Evolutionary conservation across 1,140 invertebrate species (phyloP).

Genomic region (Eurosta solidaginis): DNA sequence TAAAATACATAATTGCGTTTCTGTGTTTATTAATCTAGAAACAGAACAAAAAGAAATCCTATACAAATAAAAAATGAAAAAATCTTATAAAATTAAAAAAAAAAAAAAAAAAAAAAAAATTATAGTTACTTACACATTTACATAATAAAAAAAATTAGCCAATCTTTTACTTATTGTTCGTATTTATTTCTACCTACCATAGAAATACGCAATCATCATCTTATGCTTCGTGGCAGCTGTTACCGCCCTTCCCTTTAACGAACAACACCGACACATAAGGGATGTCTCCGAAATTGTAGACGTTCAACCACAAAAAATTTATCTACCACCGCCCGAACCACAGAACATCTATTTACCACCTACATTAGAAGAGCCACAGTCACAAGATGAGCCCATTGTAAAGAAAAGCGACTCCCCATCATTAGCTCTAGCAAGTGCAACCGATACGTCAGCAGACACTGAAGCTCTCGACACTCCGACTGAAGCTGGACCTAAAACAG

Average conservation of each 20-base stretch:
- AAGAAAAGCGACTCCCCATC: background rate
- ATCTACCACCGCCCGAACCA: slow-evolving; percentile 43
- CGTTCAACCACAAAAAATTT: slow-evolving; percentile 40
- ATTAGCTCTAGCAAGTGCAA: background rate
- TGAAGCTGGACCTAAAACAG: slow-evolving; percentile 31
- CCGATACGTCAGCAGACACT: slow-evolving; percentile 47
- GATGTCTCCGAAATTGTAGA: slow-evolving; percentile 49
- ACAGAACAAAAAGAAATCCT: no score
- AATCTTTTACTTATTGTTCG: background rate
- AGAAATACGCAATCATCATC: slow-evolving; percentile 53
- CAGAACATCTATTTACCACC: slow-evolving; percentile 12
- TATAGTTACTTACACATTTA: no score
- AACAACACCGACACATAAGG: slow-evolving; percentile 43
- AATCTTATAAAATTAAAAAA: no score
- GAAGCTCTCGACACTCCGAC: slow-evolving; percentile 38
- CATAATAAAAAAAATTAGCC: no score
- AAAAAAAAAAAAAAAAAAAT: no score
- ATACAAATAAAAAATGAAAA: no score
- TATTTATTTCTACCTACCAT: background rate
- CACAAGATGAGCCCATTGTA: background rate
- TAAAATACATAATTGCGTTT: background rate
- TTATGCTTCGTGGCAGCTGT: slow-evolving; percentile 38
- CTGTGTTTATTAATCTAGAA: no score
- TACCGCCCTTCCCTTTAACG: slow-evolving; percentile 34
- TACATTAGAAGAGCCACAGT: background rate